These are phyloP conservation scores for Rafetus swinhoei DNA, from an alignment of 2,113 vertebrate species.

Conservation along the genomic window DNA sequence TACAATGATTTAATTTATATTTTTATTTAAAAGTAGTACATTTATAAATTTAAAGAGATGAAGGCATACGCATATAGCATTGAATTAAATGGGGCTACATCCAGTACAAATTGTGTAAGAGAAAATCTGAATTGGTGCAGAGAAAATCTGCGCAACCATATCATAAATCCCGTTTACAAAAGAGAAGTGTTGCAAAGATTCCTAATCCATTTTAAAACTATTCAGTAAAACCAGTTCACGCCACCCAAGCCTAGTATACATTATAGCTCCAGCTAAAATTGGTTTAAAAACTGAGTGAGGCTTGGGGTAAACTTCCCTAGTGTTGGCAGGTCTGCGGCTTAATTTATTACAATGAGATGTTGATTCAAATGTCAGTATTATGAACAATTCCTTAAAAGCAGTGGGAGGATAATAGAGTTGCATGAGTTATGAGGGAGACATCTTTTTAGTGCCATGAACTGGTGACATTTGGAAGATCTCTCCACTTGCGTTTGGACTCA, in stretches of 20 bases:
- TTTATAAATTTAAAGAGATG: background rate
- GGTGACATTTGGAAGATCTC: background rate
- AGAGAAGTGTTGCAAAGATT: slow-evolving; percentile 24
- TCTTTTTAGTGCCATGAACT: background rate
- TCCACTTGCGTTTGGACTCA: background rate
- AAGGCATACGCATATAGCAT: background rate
- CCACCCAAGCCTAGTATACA: background rate
- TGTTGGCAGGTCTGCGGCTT: background rate
- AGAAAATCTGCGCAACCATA: background rate
- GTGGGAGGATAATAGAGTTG: background rate
- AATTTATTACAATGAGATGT: background rate
- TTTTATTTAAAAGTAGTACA: background rate
- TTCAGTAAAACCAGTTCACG: background rate
- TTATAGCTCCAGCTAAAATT: background rate
- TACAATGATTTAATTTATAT: background rate
- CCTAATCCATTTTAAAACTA: slow-evolving; percentile 16
- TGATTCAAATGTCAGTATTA: background rate
- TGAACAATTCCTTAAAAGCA: background rate
- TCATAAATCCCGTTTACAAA: background rate
- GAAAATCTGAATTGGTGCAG: background rate
- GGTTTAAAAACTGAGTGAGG: background rate
- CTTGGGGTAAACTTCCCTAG: background rate
- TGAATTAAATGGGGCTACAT: background rate
- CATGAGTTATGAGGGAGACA: background rate
- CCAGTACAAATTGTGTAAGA: background rate